These are phyloP conservation scores for Cerastis rubricosa DNA, from an alignment of 2,888 invertebrate genomes.

Conservation along the genomic window DNA sequence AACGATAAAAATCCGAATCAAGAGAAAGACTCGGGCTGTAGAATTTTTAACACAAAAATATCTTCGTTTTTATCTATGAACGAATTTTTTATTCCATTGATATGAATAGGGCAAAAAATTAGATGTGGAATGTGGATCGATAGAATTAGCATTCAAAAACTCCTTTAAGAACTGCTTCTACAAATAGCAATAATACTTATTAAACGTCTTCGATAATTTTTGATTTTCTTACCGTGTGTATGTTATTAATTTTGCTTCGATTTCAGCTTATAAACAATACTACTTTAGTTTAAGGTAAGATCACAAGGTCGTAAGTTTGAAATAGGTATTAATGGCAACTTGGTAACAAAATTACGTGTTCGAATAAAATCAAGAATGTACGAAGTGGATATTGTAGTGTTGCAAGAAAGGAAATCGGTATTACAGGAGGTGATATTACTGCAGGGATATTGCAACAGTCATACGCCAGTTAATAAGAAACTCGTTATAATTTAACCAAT, in stretches of 20 bases:
- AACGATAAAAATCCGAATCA: background rate
- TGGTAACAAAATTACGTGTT: slow-evolving; percentile 33
- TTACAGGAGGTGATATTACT: slow-evolving; percentile 62
- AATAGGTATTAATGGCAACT: slow-evolving; percentile 9
- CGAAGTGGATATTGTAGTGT: slow-evolving; percentile 58
- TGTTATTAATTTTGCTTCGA: background rate
- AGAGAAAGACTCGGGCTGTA: background rate
- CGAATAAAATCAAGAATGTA: slow-evolving; percentile 45
- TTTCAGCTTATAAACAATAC: background rate
- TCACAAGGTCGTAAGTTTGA: slow-evolving; percentile 12
- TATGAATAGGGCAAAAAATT: background rate
- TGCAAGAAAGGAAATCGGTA: slow-evolving; percentile 72
- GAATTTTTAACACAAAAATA: background rate
- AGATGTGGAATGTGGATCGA: background rate
- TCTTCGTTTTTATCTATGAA: too few relatives aligned
- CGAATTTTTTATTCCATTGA: too few relatives aligned
- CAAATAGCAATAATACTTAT: slow-evolving; percentile 1
- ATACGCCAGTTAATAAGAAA: slow-evolving; percentile 58
- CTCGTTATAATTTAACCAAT: slow-evolving; percentile 60
- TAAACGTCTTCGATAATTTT: background rate
- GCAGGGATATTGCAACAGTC: slow-evolving; percentile 68
- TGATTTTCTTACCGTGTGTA: background rate
- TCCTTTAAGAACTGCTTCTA: background rate
- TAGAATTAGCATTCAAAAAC: background rate
- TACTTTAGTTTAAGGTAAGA: too few relatives aligned